phyloP scores from a whole-genome alignment of 92 coral and sea anemone species.

The Actinostola sp. region DNA sequence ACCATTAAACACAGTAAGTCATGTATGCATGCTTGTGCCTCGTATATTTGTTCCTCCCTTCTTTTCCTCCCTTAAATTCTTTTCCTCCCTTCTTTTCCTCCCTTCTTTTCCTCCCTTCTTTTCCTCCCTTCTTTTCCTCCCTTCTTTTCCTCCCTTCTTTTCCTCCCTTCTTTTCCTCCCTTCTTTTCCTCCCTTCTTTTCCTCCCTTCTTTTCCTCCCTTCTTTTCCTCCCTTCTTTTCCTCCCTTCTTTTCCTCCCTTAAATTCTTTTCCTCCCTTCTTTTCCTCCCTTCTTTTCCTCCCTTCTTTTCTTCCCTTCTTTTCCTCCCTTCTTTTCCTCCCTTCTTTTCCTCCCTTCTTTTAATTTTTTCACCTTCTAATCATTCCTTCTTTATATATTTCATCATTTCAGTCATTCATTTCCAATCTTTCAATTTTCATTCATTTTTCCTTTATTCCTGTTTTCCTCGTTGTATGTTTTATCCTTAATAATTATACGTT shows the following conservation, averaged over 20 bases:
- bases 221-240: neutral
- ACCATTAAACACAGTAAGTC: constrained; percentile 73
- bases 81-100: too few relatives aligned
- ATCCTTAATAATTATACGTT: neutral
- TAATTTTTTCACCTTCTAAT: too few relatives aligned
- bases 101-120: neutral
- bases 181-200: neutral
- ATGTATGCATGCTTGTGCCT: too few relatives aligned
- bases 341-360: too few relatives aligned
- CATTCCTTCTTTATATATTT: too few relatives aligned
- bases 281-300: neutral
- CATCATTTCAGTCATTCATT: too few relatives aligned
- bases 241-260: neutral
- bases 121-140: neutral
- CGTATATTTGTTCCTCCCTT: too few relatives aligned
- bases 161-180: neutral
- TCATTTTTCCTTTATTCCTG: too few relatives aligned
- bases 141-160: neutral
- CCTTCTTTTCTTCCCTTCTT: neutral
- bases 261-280: neutral
- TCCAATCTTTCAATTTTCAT: too few relatives aligned
- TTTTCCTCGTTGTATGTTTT: too few relatives aligned
- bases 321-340: too few relatives aligned
- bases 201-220: neutral
- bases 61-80: neutral